These are phyloP conservation scores for Tetrax tetrax DNA, from an alignment of 2,113 vertebrate species.

Conservation along the genomic window DNA sequence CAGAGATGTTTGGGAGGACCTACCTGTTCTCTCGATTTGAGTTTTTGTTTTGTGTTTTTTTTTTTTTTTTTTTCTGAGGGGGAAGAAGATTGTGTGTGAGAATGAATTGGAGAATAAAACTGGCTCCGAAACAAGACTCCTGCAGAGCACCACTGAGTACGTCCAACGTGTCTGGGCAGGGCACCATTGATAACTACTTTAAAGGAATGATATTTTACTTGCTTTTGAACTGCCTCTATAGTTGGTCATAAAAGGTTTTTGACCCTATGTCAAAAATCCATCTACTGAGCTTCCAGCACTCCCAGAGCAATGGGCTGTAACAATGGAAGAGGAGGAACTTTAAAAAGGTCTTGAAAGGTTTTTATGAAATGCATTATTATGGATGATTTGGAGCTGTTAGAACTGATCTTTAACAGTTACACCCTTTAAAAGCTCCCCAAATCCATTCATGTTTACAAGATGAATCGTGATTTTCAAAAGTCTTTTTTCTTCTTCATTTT, in stretches of 20 bases:
- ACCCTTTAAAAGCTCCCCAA: background rate
- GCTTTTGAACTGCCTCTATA: background rate
- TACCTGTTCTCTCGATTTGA: background rate
- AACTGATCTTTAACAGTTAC: background rate
- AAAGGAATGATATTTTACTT: background rate
- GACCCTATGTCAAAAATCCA: background rate
- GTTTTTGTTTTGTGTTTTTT: background rate
- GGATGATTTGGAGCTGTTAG: slow-evolving; percentile 24
- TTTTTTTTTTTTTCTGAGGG: background rate
- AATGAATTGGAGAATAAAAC: background rate
- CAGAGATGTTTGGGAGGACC: background rate
- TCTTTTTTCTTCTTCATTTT: background rate
- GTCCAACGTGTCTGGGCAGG: background rate
- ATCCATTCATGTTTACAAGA: slow-evolving; percentile 25
- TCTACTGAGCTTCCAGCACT: background rate
- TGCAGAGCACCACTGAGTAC: background rate
- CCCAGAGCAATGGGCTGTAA: background rate
- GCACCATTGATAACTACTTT: background rate
- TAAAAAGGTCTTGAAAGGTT: slow-evolving; percentile 3
- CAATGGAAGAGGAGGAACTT: slow-evolving; percentile 11
- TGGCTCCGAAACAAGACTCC: background rate
- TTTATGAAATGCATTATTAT: background rate
- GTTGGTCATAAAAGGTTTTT: background rate
- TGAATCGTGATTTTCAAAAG: slow-evolving; percentile 18
- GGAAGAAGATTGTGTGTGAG: background rate